Base-by-base conservation (phyloP, 2,113 vertebrate genomes). In the Redunca redunca region DNA sequence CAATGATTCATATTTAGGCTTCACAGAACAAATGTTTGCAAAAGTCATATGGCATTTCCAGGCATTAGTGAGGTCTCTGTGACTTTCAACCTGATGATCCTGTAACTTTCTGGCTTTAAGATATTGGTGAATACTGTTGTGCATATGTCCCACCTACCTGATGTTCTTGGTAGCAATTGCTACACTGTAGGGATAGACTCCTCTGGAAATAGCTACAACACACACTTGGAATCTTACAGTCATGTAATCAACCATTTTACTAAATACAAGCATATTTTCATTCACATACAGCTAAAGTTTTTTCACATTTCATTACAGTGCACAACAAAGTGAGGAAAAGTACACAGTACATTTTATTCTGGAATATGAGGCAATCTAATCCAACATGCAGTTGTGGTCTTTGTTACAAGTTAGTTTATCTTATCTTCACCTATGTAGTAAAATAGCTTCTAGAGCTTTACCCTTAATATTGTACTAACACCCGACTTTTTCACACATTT, bases 251-350 rank as follows among this genome's bases (percentile, higher is more conserved):
- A 99, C 97, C 97, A 95, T 98, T 98, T 99, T 99, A 99, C 99
- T 99, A 99, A 99, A 98, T 99, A 99, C 99, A 99, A 98, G 99
- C 99, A 99, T 98, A 94, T 98, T 99, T 98, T 98, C 98, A 99
- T 98, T 98, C 99, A 99, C 98, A 93, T 98, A 99, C 98, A 99
- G 99, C 99, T 99, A 99, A 99, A 99, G 99, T 98, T 98, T 98
- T 98, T 98, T 98, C 98, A 99, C 99, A 98, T 98, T 98, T 98
- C 90, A 0, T 98, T 99, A 99, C 99, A 99, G 98, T 98, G 98
- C 98, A 99, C 98, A 98, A 99, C 98, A 99, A 98, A 99, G 98
- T 98, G 28, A 99, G 98, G 98, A 88, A 98, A 98, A 98, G 96
- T 98, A 98, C 98, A 99, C 87, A 99, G 94, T 95, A 98, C 95